phyloP scores from a whole-genome alignment of 2,888 invertebrate species.

The Eupsilia transversa region DNA sequence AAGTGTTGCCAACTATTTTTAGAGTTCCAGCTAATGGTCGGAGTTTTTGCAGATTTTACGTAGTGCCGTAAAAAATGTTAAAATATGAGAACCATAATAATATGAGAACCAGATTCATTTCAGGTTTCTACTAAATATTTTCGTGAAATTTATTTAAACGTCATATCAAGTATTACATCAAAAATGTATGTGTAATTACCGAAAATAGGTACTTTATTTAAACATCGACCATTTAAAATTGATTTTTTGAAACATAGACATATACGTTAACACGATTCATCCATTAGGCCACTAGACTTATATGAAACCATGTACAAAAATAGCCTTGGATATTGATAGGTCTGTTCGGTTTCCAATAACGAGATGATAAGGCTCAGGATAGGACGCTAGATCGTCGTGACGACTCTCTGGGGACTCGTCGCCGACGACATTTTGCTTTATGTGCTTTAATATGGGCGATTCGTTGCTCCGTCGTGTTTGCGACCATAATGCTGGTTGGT shows the following conservation, averaged over 20 bases:
- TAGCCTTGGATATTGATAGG: conserved; percentile 81
- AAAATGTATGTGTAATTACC: neutral
- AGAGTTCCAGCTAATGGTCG: conserved; percentile 44
- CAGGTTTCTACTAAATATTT: neutral
- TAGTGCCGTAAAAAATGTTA: conserved; percentile 1
- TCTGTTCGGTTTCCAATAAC: conserved; percentile 81
- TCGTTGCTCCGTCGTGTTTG: conserved; percentile 55
- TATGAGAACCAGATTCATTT: neutral
- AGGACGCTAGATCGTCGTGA: conserved; percentile 68
- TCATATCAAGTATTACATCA: neutral
- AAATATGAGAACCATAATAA: neutral
- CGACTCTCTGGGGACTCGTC: conserved; percentile 73
- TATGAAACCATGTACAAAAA: conserved; percentile 69
- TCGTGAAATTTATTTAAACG: neutral
- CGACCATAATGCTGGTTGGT: conserved; percentile 9
- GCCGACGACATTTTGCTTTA: conserved; percentile 72
- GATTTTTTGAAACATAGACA: neutral
- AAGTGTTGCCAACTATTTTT: conserved; percentile 57
- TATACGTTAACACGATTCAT: neutral
- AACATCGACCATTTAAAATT: neutral
- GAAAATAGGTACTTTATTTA: neutral
- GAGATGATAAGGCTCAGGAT: conserved; percentile 78
- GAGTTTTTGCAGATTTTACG: conserved; percentile 29
- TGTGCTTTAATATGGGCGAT: conserved; percentile 75
- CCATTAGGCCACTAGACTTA: neutral